A percentile compares a stretch with the other conserved stretches of the same genome.
phyloP scores from a whole-genome alignment of 1,140 invertebrate species.

The Papilio glaucus region DNA sequence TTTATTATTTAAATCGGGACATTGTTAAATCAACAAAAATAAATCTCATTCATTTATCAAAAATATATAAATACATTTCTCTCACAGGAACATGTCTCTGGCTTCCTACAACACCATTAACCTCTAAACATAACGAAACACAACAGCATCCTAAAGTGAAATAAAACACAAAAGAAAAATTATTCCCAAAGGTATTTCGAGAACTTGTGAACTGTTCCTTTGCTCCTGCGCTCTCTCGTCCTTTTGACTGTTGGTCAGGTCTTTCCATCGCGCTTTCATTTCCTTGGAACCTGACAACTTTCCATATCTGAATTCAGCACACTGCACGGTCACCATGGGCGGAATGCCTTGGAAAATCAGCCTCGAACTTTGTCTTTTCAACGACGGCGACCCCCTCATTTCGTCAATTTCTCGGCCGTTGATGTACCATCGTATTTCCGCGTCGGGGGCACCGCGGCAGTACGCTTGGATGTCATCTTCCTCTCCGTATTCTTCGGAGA shows the following conservation, averaged over 20 bases:
- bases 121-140: slow-evolving; percentile 1
- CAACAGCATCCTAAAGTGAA: slow-evolving; percentile 11
- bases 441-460: slow-evolving; percentile 64
- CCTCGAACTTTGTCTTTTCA: slow-evolving; percentile 60
- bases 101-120: slow-evolving; percentile 4
- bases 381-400: slow-evolving; percentile 54
- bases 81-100: slow-evolving; percentile 33
- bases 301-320: slow-evolving; percentile 68
- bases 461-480: slow-evolving; percentile 69
- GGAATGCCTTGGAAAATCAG: slow-evolving; percentile 65
- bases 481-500: slow-evolving; percentile 66
- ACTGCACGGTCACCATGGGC: slow-evolving; percentile 69
- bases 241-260: slow-evolving; percentile 41
- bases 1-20: neutral
- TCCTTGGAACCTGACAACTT: slow-evolving; percentile 67
- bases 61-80: slow-evolving; percentile 34
- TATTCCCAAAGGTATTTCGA: slow-evolving; percentile 37
- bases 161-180: slow-evolving; percentile 42
- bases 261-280: slow-evolving; percentile 63
- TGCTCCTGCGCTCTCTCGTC: slow-evolving; percentile 62
- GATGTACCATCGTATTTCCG: slow-evolving; percentile 74
- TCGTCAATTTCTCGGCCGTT: slow-evolving; percentile 66
- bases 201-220: slow-evolving; percentile 45
- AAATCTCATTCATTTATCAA: slow-evolving; percentile 21
- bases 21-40: slow-evolving; percentile 9